Evolutionary conservation across 2,888 invertebrate species (phyloP).

Genomic region (Mythimna vitellina): DNA sequence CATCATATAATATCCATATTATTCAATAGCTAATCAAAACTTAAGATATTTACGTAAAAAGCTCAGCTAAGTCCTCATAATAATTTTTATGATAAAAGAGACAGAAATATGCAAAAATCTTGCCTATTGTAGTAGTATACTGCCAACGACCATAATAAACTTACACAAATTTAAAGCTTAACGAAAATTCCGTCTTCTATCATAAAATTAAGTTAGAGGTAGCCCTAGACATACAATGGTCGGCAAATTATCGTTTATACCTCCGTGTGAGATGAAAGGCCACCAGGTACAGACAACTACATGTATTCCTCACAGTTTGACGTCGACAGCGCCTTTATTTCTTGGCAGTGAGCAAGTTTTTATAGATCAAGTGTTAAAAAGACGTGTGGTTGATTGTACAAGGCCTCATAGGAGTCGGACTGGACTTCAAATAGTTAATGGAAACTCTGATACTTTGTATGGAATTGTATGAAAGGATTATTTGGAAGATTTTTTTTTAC

Average conservation of each 20-base stretch:
- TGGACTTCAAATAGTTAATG: constrained; percentile 55
- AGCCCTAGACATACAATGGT: constrained; percentile 63
- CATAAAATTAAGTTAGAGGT: constrained; percentile 33
- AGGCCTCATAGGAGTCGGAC: constrained; percentile 33
- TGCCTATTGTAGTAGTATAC: neutral
- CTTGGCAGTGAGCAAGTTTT: neutral
- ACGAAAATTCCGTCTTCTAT: constrained; percentile 1
- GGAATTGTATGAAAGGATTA: constrained; percentile 49
- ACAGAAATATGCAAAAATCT: neutral
- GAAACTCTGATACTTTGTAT: constrained; percentile 40
- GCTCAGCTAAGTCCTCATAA: neutral
- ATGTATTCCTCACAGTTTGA: constrained; percentile 1
- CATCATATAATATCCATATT: neutral
- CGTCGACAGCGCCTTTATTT: constrained; percentile 8
- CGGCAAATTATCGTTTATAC: constrained; percentile 62
- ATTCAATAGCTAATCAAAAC: neutral
- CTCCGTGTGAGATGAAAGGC: constrained; percentile 56
- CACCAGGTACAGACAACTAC: constrained; percentile 30
- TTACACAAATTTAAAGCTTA: constrained; percentile 4
- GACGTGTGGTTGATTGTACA: constrained; percentile 21
- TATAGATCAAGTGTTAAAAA: neutral
- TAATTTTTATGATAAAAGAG: neutral
- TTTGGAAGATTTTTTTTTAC: constrained; percentile 15
- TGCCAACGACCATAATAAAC: neutral
- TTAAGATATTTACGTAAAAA: neutral